phyloP scores from a whole-genome alignment of 2,113 vertebrate genomes.

The Xenus cinereus region DNA sequence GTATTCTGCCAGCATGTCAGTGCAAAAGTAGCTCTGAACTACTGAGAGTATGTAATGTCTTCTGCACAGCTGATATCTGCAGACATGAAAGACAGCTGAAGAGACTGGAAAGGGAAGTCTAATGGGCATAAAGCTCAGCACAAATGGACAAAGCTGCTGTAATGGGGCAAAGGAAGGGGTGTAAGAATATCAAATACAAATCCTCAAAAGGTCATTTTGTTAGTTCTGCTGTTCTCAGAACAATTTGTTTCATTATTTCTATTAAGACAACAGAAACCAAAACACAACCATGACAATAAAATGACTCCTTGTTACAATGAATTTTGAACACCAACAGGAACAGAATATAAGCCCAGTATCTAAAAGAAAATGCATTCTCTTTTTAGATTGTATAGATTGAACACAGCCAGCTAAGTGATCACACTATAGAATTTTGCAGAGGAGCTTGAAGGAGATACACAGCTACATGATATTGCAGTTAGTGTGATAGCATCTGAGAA shows the following conservation, averaged over 20 bases:
- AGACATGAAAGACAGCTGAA: neutral
- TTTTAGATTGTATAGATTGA: neutral
- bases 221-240: neutral
- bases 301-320: neutral
- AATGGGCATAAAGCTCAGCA: neutral
- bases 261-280: neutral
- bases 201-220: neutral
- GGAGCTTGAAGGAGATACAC: neutral
- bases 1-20: neutral
- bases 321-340: neutral
- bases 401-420: neutral
- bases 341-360: neutral
- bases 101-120: neutral
- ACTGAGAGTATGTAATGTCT: neutral
- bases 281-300: neutral
- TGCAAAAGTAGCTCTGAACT: neutral
- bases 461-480: constrained; percentile 38
- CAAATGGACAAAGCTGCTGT: neutral
- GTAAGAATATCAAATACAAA: neutral
- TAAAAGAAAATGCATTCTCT: neutral
- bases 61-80: neutral
- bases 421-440: neutral
- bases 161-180: neutral
- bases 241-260: neutral
- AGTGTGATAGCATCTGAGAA: constrained; percentile 40